phyloP scores from a whole-genome alignment of 2,888 invertebrate species.

The Lasioglossum villosulum region DNA sequence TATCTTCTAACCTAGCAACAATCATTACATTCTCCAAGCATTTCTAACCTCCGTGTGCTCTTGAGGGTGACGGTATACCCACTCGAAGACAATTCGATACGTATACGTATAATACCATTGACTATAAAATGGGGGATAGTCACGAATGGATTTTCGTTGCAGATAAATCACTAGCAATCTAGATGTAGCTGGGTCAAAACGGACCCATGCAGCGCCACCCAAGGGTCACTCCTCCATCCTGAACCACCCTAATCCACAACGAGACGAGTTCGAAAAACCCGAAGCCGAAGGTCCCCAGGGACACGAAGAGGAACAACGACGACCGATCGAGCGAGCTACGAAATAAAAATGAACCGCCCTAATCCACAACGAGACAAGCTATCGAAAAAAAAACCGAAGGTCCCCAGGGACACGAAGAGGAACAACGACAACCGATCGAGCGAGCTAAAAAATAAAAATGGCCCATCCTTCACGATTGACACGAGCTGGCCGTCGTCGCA shows the following conservation, averaged over 20 bases:
- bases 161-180: neutral
- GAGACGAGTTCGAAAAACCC: neutral
- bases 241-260: neutral
- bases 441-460: neutral
- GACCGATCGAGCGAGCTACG: neutral
- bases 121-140: too few species aligned
- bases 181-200: neutral
- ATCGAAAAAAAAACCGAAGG: too few species aligned
- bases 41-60: neutral
- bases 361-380: neutral
- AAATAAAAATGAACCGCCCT: neutral
- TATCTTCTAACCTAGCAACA: neutral
- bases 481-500: neutral
- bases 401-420: neutral
- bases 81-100: neutral
- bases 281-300: neutral
- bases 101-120: too few species aligned
- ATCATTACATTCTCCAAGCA: neutral
- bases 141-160: too few species aligned
- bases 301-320: neutral
- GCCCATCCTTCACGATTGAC: conserved; percentile 12
- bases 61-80: neutral
- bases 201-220: neutral
- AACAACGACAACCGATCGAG: neutral
- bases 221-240: neutral